Conservation (phyloP, 2,888 invertebrate species). For the Drosophila kambysellisi region DNA sequence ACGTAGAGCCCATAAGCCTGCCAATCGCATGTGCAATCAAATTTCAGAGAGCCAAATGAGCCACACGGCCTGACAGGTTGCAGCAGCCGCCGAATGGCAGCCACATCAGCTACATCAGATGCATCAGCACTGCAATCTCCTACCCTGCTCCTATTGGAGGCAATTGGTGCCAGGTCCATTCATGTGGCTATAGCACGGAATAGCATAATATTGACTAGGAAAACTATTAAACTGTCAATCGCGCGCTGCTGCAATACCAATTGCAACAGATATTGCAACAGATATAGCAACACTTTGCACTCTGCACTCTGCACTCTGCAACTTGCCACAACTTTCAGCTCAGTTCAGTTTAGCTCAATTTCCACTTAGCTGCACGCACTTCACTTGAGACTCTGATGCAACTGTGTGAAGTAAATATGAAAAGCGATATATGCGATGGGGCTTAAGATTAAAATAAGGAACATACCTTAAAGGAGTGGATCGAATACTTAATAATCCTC, state of each 20-base stretch:
- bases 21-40: constrained; percentile 73
- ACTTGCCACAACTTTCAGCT: constrained; percentile 8
- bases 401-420: not conserved
- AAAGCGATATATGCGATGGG: not conserved
- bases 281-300: not conserved
- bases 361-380: constrained; percentile 20
- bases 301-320: not conserved
- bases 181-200: constrained; percentile 59
- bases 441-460: not conserved
- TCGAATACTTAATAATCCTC: not conserved
- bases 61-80: constrained; percentile 28
- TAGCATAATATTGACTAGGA: constrained; percentile 70
- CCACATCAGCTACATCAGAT: constrained; percentile 14
- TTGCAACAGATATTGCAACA: not conserved
- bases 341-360: constrained; percentile 1
- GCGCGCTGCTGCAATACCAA: constrained; percentile 25
- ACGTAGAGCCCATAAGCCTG: constrained; percentile 46
- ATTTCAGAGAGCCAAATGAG: constrained; percentile 70
- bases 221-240: constrained; percentile 78
- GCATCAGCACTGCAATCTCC: not conserved
- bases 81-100: constrained; percentile 23
- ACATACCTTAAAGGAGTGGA: not conserved
- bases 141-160: not conserved
- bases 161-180: constrained; percentile 34
- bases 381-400: constrained; percentile 7